phyloP scores from a whole-genome alignment of 2,113 vertebrate species.

The Marcusenius ussheri region DNA sequence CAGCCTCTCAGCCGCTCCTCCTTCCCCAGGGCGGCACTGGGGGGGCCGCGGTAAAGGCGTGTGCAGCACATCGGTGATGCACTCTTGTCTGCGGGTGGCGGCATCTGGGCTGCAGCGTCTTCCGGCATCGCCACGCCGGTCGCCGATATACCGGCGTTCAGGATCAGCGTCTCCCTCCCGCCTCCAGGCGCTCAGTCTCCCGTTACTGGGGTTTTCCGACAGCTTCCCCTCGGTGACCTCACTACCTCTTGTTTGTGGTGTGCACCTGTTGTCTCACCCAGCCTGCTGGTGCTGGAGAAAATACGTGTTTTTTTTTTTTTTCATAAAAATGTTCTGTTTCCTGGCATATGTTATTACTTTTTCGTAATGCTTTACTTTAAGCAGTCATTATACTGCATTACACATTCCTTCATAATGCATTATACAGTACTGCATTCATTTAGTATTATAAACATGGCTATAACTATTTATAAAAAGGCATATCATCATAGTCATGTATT shows the following conservation, averaged over 20 bases:
- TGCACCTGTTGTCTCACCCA: constrained; percentile 61
- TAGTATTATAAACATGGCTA: too few species aligned
- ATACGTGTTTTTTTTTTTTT: background rate
- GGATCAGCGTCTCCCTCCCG: background rate
- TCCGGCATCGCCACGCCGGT: background rate
- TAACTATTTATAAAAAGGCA: too few species aligned
- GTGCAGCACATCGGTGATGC: background rate
- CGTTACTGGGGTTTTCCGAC: background rate
- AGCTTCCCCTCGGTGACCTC: background rate
- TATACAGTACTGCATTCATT: too few species aligned
- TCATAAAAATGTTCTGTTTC: background rate
- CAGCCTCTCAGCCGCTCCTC: background rate
- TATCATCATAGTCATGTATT: too few species aligned
- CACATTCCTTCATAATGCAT: too few species aligned
- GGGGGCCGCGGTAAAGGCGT: background rate
- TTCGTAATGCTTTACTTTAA: too few species aligned
- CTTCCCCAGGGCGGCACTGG: background rate
- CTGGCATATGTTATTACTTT: background rate
- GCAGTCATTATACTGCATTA: too few species aligned
- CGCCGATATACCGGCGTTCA: background rate
- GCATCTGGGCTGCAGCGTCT: background rate
- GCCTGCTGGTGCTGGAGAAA: constrained; percentile 48
- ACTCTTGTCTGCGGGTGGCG: background rate
- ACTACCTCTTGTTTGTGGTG: constrained; percentile 56
- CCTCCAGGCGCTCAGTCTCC: background rate